Percentiles rank a stretch among this genome's conserved stretches.
Evolutionary conservation across 2,113 vertebrate genomes (phyloP).

Genomic region (Neotoma lepida): DNA sequence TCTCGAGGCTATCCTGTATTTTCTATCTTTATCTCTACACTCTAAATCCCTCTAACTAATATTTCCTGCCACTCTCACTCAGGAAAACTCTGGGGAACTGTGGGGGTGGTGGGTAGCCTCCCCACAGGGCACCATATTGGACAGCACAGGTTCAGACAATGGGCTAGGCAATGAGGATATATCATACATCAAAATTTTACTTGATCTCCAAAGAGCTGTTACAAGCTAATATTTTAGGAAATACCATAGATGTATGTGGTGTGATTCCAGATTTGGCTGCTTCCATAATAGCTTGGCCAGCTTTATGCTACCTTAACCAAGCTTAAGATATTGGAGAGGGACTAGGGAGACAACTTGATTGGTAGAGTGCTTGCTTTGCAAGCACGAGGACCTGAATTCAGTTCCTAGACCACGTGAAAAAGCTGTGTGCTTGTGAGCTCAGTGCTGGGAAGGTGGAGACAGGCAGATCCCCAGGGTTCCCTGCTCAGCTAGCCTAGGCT

Average conservation of each 20-base stretch:
- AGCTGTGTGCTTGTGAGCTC: background rate
- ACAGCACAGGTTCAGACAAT: background rate
- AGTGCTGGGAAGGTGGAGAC: background rate
- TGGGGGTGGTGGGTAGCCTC: no score
- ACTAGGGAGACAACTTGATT: background rate
- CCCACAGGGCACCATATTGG: background rate
- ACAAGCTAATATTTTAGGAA: slow-evolving; percentile 47
- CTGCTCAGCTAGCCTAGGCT: background rate
- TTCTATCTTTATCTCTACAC: no score
- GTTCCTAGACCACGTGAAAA: background rate
- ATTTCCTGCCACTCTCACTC: no score
- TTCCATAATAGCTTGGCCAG: background rate
- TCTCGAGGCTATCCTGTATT: no score
- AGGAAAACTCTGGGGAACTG: no score
- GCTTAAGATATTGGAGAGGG: background rate
- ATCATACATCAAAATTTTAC: background rate
- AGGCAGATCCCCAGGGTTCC: background rate
- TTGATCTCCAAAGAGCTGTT: background rate
- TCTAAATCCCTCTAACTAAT: no score
- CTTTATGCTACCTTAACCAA: background rate
- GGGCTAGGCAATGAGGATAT: background rate
- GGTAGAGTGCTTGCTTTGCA: background rate
- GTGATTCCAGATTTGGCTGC: background rate
- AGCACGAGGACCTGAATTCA: background rate
- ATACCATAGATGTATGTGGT: background rate